A percentile compares a stretch with the other conserved stretches of the same genome.
These are phyloP conservation scores for Mantis religiosa DNA, from an alignment of 2,888 invertebrate species.

Conservation along the genomic window DNA sequence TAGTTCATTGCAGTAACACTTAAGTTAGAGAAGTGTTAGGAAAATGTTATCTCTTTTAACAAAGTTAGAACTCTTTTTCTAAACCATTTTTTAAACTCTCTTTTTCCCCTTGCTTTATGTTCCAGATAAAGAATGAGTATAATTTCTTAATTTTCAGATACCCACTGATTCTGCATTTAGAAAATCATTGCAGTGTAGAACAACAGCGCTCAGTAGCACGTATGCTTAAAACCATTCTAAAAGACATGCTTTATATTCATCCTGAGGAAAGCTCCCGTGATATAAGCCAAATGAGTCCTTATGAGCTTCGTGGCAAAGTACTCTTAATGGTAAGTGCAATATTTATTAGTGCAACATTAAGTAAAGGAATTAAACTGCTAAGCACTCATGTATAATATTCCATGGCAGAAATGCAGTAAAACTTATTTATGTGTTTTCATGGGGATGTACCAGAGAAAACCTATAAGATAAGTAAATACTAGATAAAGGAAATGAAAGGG, in stretches of 20 bases:
- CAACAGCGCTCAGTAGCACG: slow-evolving; percentile 43
- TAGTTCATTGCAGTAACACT: too few species aligned
- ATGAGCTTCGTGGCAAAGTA: slow-evolving; percentile 45
- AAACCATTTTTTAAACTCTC: not conserved
- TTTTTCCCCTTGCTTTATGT: not conserved
- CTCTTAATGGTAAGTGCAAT: slow-evolving; percentile 41
- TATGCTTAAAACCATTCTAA: slow-evolving; percentile 41
- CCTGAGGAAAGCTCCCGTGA: slow-evolving; percentile 28
- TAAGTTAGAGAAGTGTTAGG: not conserved
- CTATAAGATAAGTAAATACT: too few species aligned
- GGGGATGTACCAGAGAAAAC: too few species aligned
- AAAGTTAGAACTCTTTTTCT: not conserved
- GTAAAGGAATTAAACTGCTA: too few species aligned
- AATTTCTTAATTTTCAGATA: slow-evolving; percentile 30
- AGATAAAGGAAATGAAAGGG: too few species aligned
- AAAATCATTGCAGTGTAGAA: slow-evolving; percentile 39
- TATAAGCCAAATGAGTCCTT: slow-evolving; percentile 39
- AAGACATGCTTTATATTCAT: slow-evolving; percentile 35
- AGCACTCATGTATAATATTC: too few species aligned
- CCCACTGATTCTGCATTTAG: slow-evolving; percentile 46
- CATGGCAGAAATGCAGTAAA: too few species aligned
- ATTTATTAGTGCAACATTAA: not conserved
- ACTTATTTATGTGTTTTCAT: too few species aligned
- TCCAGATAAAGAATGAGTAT: not conserved
- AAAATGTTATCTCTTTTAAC: not conserved